phyloP scores from a whole-genome alignment of 2,797 vertebrate genomes.

The Stomatorhinus walkeri region DNA sequence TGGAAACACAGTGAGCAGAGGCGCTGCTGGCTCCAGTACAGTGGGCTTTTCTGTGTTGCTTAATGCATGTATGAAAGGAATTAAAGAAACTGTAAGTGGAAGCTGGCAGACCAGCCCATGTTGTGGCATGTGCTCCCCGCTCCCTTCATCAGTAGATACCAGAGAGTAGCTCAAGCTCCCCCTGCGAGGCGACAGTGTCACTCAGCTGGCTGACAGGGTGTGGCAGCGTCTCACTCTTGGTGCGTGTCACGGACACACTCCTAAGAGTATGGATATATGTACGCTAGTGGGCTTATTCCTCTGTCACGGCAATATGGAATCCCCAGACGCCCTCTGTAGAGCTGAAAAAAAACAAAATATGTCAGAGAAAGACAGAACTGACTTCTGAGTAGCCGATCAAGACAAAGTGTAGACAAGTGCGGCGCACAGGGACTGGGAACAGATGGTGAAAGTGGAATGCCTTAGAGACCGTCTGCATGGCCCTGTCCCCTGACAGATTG shows the following conservation, averaged over 20 bases:
- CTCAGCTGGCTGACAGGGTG: conserved; percentile 31
- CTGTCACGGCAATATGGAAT: background rate
- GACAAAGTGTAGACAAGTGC: background rate
- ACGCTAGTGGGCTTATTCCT: background rate
- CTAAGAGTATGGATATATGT: background rate
- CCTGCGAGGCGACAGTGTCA: conserved; percentile 32
- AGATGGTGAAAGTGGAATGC: conserved; percentile 1
- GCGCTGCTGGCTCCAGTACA: background rate
- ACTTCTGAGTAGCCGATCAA: background rate
- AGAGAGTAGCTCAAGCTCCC: background rate
- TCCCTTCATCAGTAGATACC: background rate
- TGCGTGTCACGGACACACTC: conserved; percentile 21
- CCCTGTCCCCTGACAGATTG: background rate
- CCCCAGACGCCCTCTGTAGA: background rate
- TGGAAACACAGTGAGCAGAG: background rate
- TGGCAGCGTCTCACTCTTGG: conserved; percentile 23
- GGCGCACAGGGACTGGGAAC: background rate
- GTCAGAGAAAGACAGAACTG: background rate
- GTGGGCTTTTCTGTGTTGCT: background rate
- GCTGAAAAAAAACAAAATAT: background rate
- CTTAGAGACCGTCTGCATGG: background rate
- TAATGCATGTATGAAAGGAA: background rate
- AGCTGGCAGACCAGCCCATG: background rate
- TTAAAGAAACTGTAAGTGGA: background rate
- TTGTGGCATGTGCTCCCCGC: background rate